Conservation (phyloP, 2,797 vertebrate species). For the Australoheros facetus region DNA sequence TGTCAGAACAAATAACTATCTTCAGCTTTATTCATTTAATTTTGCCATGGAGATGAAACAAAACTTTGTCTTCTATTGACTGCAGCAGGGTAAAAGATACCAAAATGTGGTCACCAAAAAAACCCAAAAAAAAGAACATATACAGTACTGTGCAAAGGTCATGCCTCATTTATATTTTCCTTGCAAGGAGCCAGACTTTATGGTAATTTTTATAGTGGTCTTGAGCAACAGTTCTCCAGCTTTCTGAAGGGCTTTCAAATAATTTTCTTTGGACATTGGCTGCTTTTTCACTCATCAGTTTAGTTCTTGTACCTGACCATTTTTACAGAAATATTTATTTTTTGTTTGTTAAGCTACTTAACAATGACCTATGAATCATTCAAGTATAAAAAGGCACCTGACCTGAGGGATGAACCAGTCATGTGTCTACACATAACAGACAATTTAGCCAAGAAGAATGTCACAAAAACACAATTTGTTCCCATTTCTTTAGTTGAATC, state of each 20-base stretch:
- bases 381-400: neutral
- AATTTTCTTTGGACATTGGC: neutral
- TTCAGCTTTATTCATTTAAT: conserved; percentile 33
- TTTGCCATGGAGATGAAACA: conserved; percentile 35
- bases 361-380: neutral
- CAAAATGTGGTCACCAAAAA: neutral
- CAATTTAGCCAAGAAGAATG: neutral
- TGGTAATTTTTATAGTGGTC: neutral
- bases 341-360: neutral
- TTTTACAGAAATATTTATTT: neutral
- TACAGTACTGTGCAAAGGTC: neutral
- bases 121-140: neutral
- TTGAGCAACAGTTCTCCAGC: neutral
- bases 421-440: neutral
- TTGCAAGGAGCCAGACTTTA: neutral
- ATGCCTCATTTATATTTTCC: neutral
- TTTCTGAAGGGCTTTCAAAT: neutral
- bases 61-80: conserved; percentile 15
- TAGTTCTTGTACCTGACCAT: neutral
- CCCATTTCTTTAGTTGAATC: neutral
- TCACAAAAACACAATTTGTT: neutral
- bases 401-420: neutral
- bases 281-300: neutral
- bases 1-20: conserved; percentile 41
- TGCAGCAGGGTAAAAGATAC: conserved; percentile 24